These are phyloP conservation scores for Mycteria americana DNA, from an alignment of 2,797 vertebrate species.

Conservation along the genomic window DNA sequence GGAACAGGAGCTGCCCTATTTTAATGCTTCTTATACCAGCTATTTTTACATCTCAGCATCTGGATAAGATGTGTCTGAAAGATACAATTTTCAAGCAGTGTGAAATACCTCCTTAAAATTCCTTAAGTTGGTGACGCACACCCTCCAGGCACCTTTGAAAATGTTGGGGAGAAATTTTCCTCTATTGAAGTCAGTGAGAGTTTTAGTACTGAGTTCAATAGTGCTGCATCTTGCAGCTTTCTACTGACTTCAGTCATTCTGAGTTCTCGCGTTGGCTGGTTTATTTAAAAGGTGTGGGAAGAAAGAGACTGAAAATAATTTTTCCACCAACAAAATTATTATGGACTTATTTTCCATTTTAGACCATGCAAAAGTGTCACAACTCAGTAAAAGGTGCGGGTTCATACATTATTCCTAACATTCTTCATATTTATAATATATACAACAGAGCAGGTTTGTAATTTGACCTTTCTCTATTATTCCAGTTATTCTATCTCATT, in stretches of 20 bases:
- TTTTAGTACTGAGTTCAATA: not conserved
- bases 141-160: slow-evolving; percentile 42
- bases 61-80: not conserved
- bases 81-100: not conserved
- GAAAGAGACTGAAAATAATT: not conserved
- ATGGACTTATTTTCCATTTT: not conserved
- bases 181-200: slow-evolving; percentile 1
- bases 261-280: not conserved
- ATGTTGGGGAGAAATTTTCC: slow-evolving; percentile 4
- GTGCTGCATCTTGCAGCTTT: not conserved
- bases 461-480: not conserved
- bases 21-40: not conserved
- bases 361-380: not conserved
- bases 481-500: not conserved
- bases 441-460: not conserved
- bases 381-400: not conserved
- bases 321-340: not conserved
- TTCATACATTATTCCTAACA: not conserved
- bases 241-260: not conserved
- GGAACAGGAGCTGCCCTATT: not conserved
- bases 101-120: slow-evolving; percentile 28
- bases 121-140: not conserved
- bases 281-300: not conserved
- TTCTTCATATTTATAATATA: not conserved
- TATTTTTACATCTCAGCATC: not conserved